Conservation (phyloP, 2,888 invertebrate species). For the Cepaea hortensis region DNA sequence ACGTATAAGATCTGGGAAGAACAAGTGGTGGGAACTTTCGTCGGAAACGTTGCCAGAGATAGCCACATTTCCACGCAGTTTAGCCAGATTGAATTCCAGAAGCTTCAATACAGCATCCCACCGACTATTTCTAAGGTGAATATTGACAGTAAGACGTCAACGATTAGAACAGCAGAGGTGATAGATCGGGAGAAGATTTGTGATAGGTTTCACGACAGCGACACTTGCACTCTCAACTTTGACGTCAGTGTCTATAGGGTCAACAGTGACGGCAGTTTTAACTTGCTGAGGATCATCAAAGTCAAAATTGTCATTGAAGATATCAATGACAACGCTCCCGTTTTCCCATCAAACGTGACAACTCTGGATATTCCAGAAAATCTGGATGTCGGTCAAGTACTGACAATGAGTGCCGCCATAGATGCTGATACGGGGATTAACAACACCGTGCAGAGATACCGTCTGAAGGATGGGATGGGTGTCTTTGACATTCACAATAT, state of each 20-base stretch:
- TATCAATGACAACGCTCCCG: slow-evolving; percentile 66
- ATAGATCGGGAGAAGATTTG: slow-evolving; percentile 67
- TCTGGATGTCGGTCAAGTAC: slow-evolving; percentile 55
- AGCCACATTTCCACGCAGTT: slow-evolving; percentile 63
- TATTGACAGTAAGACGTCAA: slow-evolving; percentile 61
- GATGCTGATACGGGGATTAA: slow-evolving; percentile 61
- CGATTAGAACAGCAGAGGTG: slow-evolving; percentile 57
- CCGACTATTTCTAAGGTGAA: slow-evolving; percentile 61
- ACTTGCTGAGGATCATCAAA: slow-evolving; percentile 63
- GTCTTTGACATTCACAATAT: slow-evolving; percentile 61
- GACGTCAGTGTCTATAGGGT: slow-evolving; percentile 64
- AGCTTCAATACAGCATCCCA: slow-evolving; percentile 65
- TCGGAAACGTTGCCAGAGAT: slow-evolving; percentile 66
- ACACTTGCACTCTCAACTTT: slow-evolving; percentile 59
- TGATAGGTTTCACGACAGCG: slow-evolving; percentile 43
- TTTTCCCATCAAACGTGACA: slow-evolving; percentile 56
- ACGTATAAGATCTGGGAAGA: slow-evolving; percentile 52
- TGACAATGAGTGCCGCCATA: slow-evolving; percentile 61
- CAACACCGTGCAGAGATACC: slow-evolving; percentile 62
- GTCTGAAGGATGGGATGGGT: slow-evolving; percentile 50
- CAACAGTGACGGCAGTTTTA: slow-evolving; percentile 53
- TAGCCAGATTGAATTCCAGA: slow-evolving; percentile 59
- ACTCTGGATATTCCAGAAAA: slow-evolving; percentile 62
- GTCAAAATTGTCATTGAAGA: slow-evolving; percentile 59
- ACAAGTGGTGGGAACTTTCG: slow-evolving; percentile 48